Base-by-base conservation (phyloP, 1,140 invertebrate species). In the Orius insidiosus region DNA sequence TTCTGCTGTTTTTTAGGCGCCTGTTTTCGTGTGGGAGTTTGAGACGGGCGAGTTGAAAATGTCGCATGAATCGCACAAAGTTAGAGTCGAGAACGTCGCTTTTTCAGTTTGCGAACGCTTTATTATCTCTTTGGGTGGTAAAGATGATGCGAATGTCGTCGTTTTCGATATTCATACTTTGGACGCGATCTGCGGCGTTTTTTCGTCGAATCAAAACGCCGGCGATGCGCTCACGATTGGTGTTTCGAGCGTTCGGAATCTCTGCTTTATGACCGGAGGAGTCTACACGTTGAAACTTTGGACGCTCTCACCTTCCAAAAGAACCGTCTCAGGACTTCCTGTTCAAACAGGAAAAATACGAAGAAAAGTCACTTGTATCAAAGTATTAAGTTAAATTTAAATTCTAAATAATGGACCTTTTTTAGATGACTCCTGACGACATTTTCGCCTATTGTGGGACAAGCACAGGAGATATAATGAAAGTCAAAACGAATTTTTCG, bases 1-100 rank as follows among this genome's bases (percentile, higher is more conserved):
- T 52, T 48, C 51, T 16, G 55, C 32, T 46, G 45, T 51, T 41
- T 60, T 54, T 41, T 50, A 82, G 70, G 81, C 87, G 4, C 70
- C 70, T 49, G 78, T 87, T 0, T 87, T 89, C 52, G 60, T 95
- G 11, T 95, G 88, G 87, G 75, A 89, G 58, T 92, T 80, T 56
- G 67, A 75, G 5, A 68, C 66, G 34, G 71, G 68, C 48, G 64
- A 61, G 30, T 59, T 75, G 37, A 60, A 80, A 35, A 67, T 70
- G 0, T 74, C 70, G 43, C 75, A 90, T 60, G 76, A 81, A 60
- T 64, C 86, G 8, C 89, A 95, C 60, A 89, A 87, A 68, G 78
- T 77, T 13, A 75, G 83, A 38, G 76, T 93, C 0, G 79, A 90
- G 64, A 73, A 80, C 7, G 64, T 93, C 8, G 69, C 71, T 10